A percentile compares a stretch with the other conserved stretches of the same genome.
These are phyloP conservation scores for Misgurnus mizolepis DNA, from an alignment of 2,113 vertebrate species.

Conservation along the genomic window DNA sequence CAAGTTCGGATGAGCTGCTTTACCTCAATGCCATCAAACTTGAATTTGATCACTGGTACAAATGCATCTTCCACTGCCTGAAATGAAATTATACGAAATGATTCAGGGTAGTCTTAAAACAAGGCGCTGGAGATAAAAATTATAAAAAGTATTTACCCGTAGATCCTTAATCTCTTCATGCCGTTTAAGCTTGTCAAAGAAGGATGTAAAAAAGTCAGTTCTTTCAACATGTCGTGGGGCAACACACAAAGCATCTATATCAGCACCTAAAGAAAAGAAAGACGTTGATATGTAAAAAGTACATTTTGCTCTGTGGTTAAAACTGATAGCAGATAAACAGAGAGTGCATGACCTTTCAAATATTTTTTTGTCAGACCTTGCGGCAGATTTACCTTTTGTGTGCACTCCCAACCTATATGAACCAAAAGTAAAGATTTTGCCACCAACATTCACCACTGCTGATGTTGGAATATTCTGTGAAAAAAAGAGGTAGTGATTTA, in stretches of 20 bases:
- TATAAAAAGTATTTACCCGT: constrained; percentile 75
- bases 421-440: constrained; percentile 97
- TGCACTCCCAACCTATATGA: constrained; percentile 97
- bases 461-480: constrained; percentile 87
- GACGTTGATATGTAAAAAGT: background rate
- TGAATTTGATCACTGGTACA: constrained; percentile 97
- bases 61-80: constrained; percentile 98
- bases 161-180: constrained; percentile 91
- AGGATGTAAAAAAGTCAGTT: constrained; percentile 93
- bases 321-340: background rate
- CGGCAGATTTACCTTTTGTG: constrained; percentile 87
- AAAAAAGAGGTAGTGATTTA: background rate
- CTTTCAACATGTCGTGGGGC: constrained; percentile 94
- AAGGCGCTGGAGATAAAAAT: background rate
- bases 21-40: constrained; percentile 97
- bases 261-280: constrained; percentile 81
- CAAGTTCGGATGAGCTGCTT: constrained; percentile 32
- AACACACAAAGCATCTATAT: constrained; percentile 96
- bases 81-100: constrained; percentile 42
- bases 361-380: background rate
- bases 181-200: constrained; percentile 93
- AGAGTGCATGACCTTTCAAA: background rate
- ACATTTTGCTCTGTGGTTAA: background rate
- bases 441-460: constrained; percentile 80
- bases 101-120: background rate